Conservation (phyloP, 1,140 invertebrate genomes). For the Penaeus chinensis region DNA sequence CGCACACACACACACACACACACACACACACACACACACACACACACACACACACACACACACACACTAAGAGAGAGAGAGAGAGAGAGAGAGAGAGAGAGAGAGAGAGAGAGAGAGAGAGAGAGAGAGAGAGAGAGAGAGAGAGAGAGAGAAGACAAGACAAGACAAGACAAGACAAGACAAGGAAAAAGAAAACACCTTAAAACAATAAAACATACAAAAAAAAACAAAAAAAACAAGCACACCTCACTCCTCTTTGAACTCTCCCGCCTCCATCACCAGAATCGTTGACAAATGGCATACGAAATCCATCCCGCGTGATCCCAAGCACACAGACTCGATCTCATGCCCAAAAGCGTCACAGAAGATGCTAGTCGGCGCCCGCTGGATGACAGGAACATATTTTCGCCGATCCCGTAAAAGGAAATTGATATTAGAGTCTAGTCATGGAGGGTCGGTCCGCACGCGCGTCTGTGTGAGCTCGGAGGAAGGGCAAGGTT, state of each 20-base stretch:
- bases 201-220: background rate
- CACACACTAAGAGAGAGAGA: background rate
- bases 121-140: background rate
- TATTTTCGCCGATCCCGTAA: background rate
- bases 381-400: too few relatives aligned
- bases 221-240: background rate
- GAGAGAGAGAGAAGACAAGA: background rate
- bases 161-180: background rate
- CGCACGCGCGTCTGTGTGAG: too few relatives aligned
- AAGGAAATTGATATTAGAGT: background rate
- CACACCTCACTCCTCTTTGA: too few relatives aligned
- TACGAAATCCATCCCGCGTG: too few relatives aligned
- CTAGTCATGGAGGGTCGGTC: background rate
- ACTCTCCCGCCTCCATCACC: too few relatives aligned
- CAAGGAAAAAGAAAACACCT: background rate
- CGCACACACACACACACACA: background rate
- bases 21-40: background rate
- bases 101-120: background rate
- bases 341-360: too few relatives aligned
- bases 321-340: too few relatives aligned
- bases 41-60: conserved; percentile 15
- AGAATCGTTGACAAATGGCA: too few relatives aligned
- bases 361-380: too few relatives aligned
- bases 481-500: background rate
- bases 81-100: background rate